A percentile compares a stretch with the other conserved stretches of the same genome.
These are phyloP conservation scores for Naso thynnoides DNA, from an alignment of 2,797 vertebrate genomes.

Conservation along the genomic window DNA sequence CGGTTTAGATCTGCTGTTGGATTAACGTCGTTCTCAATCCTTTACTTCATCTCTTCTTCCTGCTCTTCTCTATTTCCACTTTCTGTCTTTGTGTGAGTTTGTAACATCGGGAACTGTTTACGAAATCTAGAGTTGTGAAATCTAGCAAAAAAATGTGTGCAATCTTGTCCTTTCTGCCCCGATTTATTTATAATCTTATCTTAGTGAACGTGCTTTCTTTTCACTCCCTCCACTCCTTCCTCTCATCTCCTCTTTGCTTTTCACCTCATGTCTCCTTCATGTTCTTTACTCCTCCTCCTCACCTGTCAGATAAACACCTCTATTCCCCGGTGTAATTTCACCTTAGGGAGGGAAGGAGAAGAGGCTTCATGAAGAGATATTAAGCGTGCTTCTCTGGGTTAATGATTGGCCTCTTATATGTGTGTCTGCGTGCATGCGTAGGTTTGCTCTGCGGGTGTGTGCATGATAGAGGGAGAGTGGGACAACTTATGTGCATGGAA, in stretches of 20 bases:
- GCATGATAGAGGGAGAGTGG: neutral
- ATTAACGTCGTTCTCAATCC: neutral
- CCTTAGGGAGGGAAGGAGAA: slow-evolving; percentile 1
- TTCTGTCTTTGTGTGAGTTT: neutral
- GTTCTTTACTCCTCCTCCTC: too few relatives aligned
- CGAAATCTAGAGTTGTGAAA: slow-evolving; percentile 56
- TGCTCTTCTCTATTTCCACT: neutral
- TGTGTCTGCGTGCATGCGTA: neutral
- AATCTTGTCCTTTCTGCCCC: neutral
- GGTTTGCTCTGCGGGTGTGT: slow-evolving; percentile 10
- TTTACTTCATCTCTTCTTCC: neutral
- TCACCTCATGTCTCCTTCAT: neutral
- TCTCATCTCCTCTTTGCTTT: neutral
- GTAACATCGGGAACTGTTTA: neutral
- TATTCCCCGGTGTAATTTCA: neutral
- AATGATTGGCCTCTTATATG: slow-evolving; percentile 49
- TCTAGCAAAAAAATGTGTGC: slow-evolving; percentile 15
- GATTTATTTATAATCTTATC: slow-evolving; percentile 24
- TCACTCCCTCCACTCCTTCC: neutral
- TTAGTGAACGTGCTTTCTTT: neutral
- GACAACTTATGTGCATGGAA: slow-evolving; percentile 25
- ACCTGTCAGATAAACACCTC: neutral
- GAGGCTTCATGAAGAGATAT: slow-evolving; percentile 9
- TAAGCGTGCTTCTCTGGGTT: slow-evolving; percentile 28
- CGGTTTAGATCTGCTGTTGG: neutral